Conservation (phyloP, 1,140 invertebrate species). For the Bombus fervidus region DNA sequence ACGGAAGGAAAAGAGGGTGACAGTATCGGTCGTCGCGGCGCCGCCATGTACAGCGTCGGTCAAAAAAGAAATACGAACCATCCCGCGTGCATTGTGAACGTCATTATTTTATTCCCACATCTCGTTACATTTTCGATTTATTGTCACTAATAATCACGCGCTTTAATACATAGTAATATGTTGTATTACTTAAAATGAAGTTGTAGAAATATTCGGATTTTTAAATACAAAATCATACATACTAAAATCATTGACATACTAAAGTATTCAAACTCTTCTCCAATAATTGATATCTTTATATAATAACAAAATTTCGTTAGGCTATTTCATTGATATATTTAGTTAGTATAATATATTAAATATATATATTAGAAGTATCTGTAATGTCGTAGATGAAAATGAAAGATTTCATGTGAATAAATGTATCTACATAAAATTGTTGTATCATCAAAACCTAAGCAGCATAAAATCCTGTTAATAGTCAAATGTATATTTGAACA, state of each 20-base stretch:
- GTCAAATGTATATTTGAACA: neutral
- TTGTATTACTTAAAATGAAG: neutral
- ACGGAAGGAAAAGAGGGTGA: conserved; percentile 52
- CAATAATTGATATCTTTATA: too few relatives aligned
- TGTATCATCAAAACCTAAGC: neutral
- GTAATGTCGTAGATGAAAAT: too few relatives aligned
- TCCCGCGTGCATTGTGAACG: neutral
- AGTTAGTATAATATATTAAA: too few relatives aligned
- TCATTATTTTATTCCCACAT: neutral
- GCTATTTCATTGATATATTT: too few relatives aligned
- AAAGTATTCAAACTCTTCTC: too few relatives aligned
- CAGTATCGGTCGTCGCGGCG: conserved; percentile 35
- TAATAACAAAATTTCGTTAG: too few relatives aligned
- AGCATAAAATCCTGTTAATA: neutral
- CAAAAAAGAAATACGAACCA: neutral
- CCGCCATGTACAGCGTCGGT: neutral
- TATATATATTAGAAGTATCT: too few relatives aligned
- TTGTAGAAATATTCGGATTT: neutral
- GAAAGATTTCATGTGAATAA: too few relatives aligned
- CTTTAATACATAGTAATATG: neutral
- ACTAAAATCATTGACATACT: too few relatives aligned
- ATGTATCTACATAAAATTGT: too few relatives aligned
- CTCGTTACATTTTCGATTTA: neutral
- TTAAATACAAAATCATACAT: too few relatives aligned
- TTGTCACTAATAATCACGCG: neutral